These are phyloP conservation scores for Eolophus roseicapilla DNA, from an alignment of 2,113 vertebrate species.

Conservation along the genomic window DNA sequence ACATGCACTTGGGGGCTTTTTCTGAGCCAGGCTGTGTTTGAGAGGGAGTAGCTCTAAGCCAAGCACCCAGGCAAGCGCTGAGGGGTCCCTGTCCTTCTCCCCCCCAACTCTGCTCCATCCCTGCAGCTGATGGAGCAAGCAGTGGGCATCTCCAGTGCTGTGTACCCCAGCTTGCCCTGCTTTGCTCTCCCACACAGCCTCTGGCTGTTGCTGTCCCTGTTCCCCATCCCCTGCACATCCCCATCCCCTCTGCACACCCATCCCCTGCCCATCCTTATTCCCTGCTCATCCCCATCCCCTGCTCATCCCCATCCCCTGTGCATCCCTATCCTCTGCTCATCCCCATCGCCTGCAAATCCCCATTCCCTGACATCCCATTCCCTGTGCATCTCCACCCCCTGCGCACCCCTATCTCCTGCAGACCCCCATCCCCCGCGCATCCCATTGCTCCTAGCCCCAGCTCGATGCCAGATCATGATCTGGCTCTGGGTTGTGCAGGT, in stretches of 20 bases:
- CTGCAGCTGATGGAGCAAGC: not conserved
- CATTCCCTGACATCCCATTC: not conserved
- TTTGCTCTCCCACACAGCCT: not conserved
- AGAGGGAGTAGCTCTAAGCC: not conserved
- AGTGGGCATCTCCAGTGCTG: not conserved
- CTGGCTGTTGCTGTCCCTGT: fast-evolving
- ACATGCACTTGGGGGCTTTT: not conserved
- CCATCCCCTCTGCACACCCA: not conserved
- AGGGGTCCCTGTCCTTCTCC: not conserved
- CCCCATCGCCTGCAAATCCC: fast-evolving
- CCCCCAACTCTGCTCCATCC: not conserved
- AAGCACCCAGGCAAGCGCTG: not conserved
- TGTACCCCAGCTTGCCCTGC: fast-evolving
- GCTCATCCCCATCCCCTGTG: too few relatives aligned
- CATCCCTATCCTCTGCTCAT: fast-evolving
- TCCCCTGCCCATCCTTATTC: too few relatives aligned
- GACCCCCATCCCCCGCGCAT: not conserved
- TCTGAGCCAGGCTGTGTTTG: not conserved
- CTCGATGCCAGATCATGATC: fast-evolving
- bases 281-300: too few relatives aligned
- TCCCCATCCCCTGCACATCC: too few relatives aligned
- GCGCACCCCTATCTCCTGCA: not conserved
- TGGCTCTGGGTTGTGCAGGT: not conserved
- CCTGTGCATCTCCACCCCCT: not conserved
- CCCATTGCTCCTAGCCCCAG: not conserved